phyloP scores from a whole-genome alignment of 30 jellyfish, hydroid and myxozoan species.

The Pseudorhiza aurosa region DNA sequence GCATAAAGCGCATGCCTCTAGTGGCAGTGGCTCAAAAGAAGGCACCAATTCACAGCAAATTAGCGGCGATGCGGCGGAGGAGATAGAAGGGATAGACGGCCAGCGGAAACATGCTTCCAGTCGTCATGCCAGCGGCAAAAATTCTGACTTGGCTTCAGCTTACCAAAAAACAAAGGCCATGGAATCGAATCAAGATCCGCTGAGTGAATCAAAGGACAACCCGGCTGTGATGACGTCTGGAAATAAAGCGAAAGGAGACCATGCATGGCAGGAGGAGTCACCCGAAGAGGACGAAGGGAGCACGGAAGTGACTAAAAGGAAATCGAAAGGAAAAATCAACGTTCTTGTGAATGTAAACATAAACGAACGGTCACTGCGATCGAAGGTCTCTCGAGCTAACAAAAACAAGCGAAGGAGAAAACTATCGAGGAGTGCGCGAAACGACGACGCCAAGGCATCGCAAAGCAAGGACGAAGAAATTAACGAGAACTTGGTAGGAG shows the following conservation, averaged over 20 bases:
- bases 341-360: slow-evolving; percentile 97
- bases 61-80: background rate
- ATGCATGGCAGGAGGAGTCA: background rate
- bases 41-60: background rate
- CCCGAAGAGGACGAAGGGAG: slow-evolving; percentile 26
- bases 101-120: background rate
- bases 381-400: slow-evolving; percentile 52
- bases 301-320: slow-evolving; percentile 36
- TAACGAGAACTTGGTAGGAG: slow-evolving; percentile 8
- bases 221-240: background rate
- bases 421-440: background rate
- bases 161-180: background rate
- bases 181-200: slow-evolving; percentile 36
- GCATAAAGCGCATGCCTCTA: slow-evolving; percentile 35
- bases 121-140: background rate
- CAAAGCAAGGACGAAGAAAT: slow-evolving; percentile 21
- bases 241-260: background rate
- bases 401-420: slow-evolving; percentile 5
- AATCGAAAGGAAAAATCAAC: slow-evolving; percentile 86
- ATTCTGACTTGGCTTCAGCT: background rate
- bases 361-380: slow-evolving; percentile 84
- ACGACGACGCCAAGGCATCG: background rate
- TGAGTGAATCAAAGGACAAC: slow-evolving; percentile 4
- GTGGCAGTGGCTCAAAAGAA: slow-evolving; percentile 56
- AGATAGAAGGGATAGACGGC: background rate